These are phyloP conservation scores for Cyprinodon variegatus DNA, from an alignment of 2,113 vertebrate species.

Conservation along the genomic window DNA sequence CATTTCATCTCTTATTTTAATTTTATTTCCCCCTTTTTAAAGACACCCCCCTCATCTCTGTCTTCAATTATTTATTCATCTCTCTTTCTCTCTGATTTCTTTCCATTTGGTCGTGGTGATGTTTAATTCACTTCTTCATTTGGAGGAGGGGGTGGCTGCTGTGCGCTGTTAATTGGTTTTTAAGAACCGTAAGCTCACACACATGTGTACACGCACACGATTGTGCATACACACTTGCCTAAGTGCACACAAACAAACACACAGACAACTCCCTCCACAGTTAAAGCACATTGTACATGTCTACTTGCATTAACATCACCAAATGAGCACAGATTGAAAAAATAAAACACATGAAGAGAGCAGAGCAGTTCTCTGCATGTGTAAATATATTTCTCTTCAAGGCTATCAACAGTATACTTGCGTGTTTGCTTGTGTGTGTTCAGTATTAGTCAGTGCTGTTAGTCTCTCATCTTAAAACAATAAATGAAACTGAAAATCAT, in stretches of 20 bases:
- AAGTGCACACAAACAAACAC: slow-evolving; percentile 18
- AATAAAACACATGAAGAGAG: slow-evolving; percentile 57
- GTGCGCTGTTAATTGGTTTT: slow-evolving; percentile 72
- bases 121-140: slow-evolving; percentile 79
- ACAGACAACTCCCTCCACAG: slow-evolving; percentile 21
- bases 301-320: slow-evolving; percentile 72
- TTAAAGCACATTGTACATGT: slow-evolving; percentile 71
- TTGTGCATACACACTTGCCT: slow-evolving; percentile 12
- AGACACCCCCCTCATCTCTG: slow-evolving; percentile 41
- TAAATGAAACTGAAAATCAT: slow-evolving; percentile 23
- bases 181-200: slow-evolving; percentile 67
- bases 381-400: slow-evolving; percentile 14
- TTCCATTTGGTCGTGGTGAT: slow-evolving; percentile 74
- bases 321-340: slow-evolving; percentile 63
- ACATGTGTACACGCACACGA: slow-evolving; percentile 25
- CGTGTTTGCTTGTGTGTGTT: slow-evolving; percentile 8
- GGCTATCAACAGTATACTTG: slow-evolving; percentile 2
- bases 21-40: slow-evolving; percentile 72
- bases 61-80: slow-evolving; percentile 76
- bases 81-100: slow-evolving; percentile 68
- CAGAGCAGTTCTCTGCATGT: slow-evolving; percentile 27
- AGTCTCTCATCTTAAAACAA: slow-evolving; percentile 53
- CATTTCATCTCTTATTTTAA: slow-evolving; percentile 75
- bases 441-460: slow-evolving; percentile 48
- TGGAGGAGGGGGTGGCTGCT: slow-evolving; percentile 47